Evolutionary conservation across 64 coral and sea anemone genomes (phyloP), one percentile per base, ranked within the genome.

Genomic region (Actinia equina): DNA sequence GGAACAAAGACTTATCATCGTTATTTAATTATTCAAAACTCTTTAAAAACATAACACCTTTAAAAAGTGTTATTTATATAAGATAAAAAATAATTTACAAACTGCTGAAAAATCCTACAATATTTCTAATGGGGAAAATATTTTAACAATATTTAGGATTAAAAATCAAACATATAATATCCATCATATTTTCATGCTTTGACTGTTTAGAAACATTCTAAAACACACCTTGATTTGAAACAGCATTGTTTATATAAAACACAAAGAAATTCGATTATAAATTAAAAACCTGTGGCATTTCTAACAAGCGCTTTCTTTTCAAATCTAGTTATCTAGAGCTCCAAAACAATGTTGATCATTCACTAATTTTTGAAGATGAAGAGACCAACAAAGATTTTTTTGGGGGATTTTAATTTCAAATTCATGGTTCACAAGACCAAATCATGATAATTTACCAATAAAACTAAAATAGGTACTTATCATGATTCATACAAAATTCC

Each of bases 321-420:
- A 74, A 74, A 74, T 74, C 69, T 74, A 26, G 16, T 74, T 71
- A 74, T 74, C 42, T 74, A 41, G 69, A 74, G 25, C 22, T 74
- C 15, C 12, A 41, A 25, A 74, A 74, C 6, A 57, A 74, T 74
- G n/a, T 14, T 30, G 14, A 27, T 74, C 9, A 25, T 26, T 71
- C 8, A 27, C n/a, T 27, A 37, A 74, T 30, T 37, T 30, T 12
- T 3, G 13, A 74, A 41, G 12, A 26, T 74, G 6, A 74, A 74
- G 10, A 74, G 26, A 41, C 12, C 7, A 74, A 74, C 69, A 30
- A 74, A 74, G 42, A 41, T 41, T 74, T 71, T 49, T 49, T 6
- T 69, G 63, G n/a, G n/a, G n/a, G 26, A 37, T 37, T 74, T 41
- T 74, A 30, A 74, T 14, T 11, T 74, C 2, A 14, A 41, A 74